A percentile compares a stretch with the other conserved stretches of the same genome.
These are phyloP conservation scores for Erythrolamprus reginae DNA, from an alignment of 2,113 vertebrate genomes.

Conservation along the genomic window DNA sequence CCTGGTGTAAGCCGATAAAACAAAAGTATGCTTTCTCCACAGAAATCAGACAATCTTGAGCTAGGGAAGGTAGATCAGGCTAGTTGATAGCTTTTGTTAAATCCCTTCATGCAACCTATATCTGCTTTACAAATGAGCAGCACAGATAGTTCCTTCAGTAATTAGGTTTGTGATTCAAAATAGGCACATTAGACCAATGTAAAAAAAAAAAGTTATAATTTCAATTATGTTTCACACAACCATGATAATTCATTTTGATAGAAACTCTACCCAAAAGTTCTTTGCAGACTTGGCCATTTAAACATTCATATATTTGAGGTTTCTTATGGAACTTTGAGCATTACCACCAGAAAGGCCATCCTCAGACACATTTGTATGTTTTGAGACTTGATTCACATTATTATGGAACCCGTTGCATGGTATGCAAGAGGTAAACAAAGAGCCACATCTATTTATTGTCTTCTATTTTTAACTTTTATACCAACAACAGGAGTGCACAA, in stretches of 20 bases:
- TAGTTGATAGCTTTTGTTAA: background rate
- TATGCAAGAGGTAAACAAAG: constrained; percentile 30
- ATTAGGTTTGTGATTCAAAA: constrained; percentile 30
- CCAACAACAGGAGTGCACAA: constrained; percentile 36
- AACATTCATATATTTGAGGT: constrained; percentile 43
- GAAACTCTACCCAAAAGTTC: constrained; percentile 40
- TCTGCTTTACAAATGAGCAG: background rate
- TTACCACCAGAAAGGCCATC: constrained; percentile 43
- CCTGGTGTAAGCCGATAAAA: background rate
- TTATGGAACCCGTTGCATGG: constrained; percentile 15
- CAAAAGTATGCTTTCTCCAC: background rate
- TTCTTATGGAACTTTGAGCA: constrained; percentile 30
- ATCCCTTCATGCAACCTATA: background rate
- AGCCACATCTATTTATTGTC: constrained; percentile 23
- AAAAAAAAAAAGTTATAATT: constrained; percentile 70
- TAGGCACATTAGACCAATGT: constrained; percentile 57
- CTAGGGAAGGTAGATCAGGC: background rate
- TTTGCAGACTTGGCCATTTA: constrained; percentile 43
- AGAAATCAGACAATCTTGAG: background rate
- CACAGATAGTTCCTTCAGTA: background rate
- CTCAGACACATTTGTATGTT: constrained; percentile 41
- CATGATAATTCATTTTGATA: constrained; percentile 53
- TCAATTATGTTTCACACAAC: constrained; percentile 49
- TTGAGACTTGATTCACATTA: constrained; percentile 33
- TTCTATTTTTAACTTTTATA: constrained; percentile 26